A percentile compares a stretch with the other conserved stretches of the same genome.
These are phyloP conservation scores for Cebus imitator DNA, from an alignment of 2,113 vertebrate species.

Conservation along the genomic window DNA sequence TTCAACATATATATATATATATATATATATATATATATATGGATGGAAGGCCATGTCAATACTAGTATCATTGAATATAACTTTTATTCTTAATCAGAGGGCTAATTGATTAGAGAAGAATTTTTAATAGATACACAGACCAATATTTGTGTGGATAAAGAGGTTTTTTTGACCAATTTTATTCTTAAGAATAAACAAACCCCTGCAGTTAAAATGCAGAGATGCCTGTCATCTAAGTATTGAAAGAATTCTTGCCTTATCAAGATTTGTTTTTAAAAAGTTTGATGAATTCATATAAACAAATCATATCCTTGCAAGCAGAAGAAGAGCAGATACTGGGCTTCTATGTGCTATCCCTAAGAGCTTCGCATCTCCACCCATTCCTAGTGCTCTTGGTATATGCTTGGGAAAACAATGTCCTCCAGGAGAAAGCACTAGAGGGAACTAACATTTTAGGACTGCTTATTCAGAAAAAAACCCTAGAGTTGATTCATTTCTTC, in stretches of 20 bases:
- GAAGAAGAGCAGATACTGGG: not conserved
- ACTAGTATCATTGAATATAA: not conserved
- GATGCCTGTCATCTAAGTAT: not conserved
- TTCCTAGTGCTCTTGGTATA: not conserved
- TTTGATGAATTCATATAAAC: not conserved
- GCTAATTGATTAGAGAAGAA: not conserved
- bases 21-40: too few species aligned
- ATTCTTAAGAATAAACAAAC: constrained; percentile 3
- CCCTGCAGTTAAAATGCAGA: not conserved
- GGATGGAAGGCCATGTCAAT: not conserved
- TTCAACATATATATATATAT: not conserved
- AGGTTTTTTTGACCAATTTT: not conserved
- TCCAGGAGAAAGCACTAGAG: not conserved
- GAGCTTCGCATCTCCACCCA: not conserved
- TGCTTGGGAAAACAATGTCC: not conserved
- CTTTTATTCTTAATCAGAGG: not conserved
- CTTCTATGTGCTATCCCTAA: not conserved
- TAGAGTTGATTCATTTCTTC: constrained; percentile 22
- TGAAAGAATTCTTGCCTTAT: not conserved
- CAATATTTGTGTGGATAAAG: not conserved
- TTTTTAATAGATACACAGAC: not conserved
- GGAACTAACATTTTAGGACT: constrained; percentile 39
- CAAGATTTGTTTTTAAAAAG: not conserved
- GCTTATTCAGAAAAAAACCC: not conserved
- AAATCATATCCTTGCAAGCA: not conserved